These are phyloP conservation scores for Sphecodes monilicornis DNA, from an alignment of 2,888 invertebrate genomes.

Conservation along the genomic window DNA sequence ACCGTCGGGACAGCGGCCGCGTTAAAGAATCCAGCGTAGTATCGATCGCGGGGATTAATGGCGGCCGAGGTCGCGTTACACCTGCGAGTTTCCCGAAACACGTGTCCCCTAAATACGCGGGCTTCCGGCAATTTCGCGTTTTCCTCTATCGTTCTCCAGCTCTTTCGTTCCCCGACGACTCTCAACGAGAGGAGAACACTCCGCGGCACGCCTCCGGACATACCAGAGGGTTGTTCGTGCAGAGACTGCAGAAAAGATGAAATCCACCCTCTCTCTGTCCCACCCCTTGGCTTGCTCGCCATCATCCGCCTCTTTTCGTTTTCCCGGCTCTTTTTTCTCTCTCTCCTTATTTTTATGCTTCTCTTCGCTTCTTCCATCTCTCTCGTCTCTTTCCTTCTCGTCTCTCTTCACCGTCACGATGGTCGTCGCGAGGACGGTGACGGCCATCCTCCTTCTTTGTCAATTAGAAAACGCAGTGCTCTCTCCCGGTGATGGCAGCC, in stretches of 20 bases:
- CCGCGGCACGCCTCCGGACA: conserved; percentile 54
- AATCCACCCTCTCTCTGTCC: conserved; percentile 18
- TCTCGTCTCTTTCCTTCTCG: neutral
- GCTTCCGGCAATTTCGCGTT: neutral
- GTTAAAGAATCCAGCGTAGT: neutral
- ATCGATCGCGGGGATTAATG: conserved; percentile 8
- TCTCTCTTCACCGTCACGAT: neutral
- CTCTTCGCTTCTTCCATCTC: neutral
- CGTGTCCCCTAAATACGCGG: neutral
- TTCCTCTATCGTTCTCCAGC: conserved; percentile 2
- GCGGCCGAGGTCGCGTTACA: conserved; percentile 5
- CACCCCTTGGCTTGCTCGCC: neutral
- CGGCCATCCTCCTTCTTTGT: neutral
- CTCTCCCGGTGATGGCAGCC: neutral
- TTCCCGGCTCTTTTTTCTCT: neutral
- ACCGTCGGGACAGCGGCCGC: neutral
- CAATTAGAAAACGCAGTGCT: conserved; percentile 36
- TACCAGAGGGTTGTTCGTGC: conserved; percentile 55
- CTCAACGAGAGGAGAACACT: conserved; percentile 38
- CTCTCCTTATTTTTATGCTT: neutral
- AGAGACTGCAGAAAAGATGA: conserved; percentile 60
- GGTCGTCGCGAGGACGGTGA: neutral
- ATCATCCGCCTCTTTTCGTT: conserved; percentile 27
- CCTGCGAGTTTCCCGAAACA: neutral
- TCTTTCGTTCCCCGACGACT: conserved; percentile 28